Conservation (phyloP, 53 echinoderm and acorn worm genomes). For the Hippasteria phrygiana region DNA sequence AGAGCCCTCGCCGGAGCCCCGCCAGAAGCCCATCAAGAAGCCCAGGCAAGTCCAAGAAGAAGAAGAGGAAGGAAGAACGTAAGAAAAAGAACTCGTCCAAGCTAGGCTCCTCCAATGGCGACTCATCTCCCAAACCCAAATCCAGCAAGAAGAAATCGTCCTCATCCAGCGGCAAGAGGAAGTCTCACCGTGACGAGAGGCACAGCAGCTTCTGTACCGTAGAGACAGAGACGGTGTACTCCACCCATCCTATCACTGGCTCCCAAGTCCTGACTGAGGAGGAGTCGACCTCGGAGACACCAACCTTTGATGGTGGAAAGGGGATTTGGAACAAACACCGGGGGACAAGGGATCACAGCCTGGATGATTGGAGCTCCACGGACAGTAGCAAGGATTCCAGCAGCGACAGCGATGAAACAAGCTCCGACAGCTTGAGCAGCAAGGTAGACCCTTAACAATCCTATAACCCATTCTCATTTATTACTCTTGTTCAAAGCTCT, state of each 20-base stretch:
- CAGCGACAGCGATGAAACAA: constrained; percentile 62
- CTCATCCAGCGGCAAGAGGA: constrained; percentile 51
- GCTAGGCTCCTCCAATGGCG: constrained; percentile 14
- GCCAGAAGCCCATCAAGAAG: constrained; percentile 71
- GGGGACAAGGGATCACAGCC: constrained; percentile 44
- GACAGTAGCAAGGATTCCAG: constrained; percentile 51
- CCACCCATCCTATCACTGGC: constrained; percentile 49
- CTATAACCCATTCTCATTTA: neutral
- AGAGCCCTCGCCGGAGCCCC: constrained; percentile 68
- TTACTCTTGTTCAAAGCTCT: neutral
- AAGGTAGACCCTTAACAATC: constrained; percentile 22
- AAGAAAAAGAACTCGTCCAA: constrained; percentile 61
- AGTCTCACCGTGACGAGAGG: constrained; percentile 57
- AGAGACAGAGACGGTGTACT: constrained; percentile 76
- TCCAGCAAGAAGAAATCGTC: constrained; percentile 56
- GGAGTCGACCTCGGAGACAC: constrained; percentile 39
- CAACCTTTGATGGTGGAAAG: constrained; percentile 35
- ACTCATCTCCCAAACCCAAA: constrained; percentile 21
- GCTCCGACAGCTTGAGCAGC: constrained; percentile 49
- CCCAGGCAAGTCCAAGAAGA: constrained; percentile 44
- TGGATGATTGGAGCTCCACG: constrained; percentile 56
- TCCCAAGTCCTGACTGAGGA: constrained; percentile 40
- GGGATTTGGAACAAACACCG: constrained; percentile 55
- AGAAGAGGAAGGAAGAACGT: constrained; percentile 63
- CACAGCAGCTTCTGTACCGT: constrained; percentile 71